Evolutionary conservation across 2,888 invertebrate species (phyloP).

Genomic region (Macaria notata): DNA sequence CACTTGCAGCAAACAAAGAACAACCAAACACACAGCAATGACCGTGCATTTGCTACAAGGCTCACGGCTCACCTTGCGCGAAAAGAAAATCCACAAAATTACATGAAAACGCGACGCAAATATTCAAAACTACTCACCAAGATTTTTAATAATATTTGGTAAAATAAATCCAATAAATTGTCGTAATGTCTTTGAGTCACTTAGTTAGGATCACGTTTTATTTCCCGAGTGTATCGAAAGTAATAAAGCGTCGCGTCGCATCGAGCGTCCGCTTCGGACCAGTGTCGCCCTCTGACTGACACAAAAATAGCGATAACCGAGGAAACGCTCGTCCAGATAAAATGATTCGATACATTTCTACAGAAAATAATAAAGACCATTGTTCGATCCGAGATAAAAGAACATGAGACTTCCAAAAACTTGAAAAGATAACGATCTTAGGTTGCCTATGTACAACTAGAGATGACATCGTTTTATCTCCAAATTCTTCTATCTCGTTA

Average conservation of each 20-base stretch:
- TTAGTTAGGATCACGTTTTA: slow-evolving; percentile 28
- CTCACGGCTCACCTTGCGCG: slow-evolving; percentile 2
- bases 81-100: slow-evolving; percentile 3
- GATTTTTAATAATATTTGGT: background rate
- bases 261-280: slow-evolving; percentile 50
- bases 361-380: slow-evolving; percentile 42
- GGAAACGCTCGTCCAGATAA: slow-evolving; percentile 42
- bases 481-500: no score
- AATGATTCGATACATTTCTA: slow-evolving; percentile 44
- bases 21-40: background rate
- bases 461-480: no score
- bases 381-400: slow-evolving; percentile 37
- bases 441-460: background rate
- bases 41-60: no score
- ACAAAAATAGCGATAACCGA: slow-evolving; percentile 60
- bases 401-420: slow-evolving; percentile 19
- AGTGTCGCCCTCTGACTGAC: slow-evolving; percentile 57
- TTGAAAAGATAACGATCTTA: slow-evolving; percentile 1
- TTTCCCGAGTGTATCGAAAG: slow-evolving; percentile 14
- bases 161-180: slow-evolving; percentile 7
- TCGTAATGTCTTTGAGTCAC: slow-evolving; percentile 4
- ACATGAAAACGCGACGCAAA: no score
- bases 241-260: slow-evolving; percentile 17
- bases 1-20: slow-evolving; percentile 1
- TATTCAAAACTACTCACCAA: slow-evolving; percentile 2